Conservation (phyloP, 1,140 invertebrate genomes). For the Bradysia coprophila region DNA sequence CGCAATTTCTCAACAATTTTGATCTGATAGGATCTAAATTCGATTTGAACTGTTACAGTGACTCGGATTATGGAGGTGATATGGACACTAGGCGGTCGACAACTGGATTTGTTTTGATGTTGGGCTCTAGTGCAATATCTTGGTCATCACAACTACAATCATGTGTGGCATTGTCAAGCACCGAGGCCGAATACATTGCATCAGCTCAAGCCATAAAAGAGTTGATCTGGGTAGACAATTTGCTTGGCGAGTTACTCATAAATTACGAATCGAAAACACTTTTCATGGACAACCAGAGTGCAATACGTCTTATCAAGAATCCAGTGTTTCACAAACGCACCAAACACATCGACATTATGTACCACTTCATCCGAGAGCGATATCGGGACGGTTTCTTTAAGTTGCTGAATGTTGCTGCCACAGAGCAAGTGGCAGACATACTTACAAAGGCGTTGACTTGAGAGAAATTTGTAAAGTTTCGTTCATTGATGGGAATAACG, state of each 20-base stretch:
- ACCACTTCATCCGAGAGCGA: conserved; percentile 8
- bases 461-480: too few species aligned
- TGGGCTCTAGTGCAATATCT: conserved; percentile 12
- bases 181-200: conserved; percentile 24
- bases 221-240: conserved; percentile 12
- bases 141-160: conserved; percentile 21
- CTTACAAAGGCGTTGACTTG: conserved; percentile 12
- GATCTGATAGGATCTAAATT: too few species aligned
- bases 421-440: conserved; percentile 10
- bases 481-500: too few species aligned
- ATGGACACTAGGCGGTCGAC: conserved; percentile 13
- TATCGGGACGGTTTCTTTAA: conserved; percentile 4
- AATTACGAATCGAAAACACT: neutral
- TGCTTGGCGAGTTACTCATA: conserved; percentile 10
- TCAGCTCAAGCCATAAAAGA: conserved; percentile 13
- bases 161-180: conserved; percentile 16
- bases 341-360: conserved; percentile 10
- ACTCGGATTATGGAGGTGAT: conserved; percentile 19
- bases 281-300: conserved; percentile 9
- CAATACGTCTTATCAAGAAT: conserved; percentile 7
- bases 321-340: conserved; percentile 5
- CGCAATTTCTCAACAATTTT: too few species aligned
- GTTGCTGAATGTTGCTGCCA: conserved; percentile 6
- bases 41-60: conserved; percentile 9
- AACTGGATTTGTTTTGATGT: conserved; percentile 12